Evolutionary conservation across 2,113 vertebrate species (phyloP).

Genomic region (Callospermophilus lateralis): DNA sequence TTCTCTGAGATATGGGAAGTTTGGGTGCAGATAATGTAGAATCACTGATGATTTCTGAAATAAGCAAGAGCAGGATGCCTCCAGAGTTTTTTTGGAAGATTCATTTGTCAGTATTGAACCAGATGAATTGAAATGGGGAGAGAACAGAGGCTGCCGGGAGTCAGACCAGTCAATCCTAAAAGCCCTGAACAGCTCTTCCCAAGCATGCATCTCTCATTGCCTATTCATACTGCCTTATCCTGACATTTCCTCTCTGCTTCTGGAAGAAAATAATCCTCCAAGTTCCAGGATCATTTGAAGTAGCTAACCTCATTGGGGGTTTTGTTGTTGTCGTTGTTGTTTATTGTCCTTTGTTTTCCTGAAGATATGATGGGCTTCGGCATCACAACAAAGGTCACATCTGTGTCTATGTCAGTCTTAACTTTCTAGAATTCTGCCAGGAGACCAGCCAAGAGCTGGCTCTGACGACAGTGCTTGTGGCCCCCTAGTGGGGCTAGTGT

Average conservation of each 20-base stretch:
- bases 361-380: neutral
- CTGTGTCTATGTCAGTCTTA: neutral
- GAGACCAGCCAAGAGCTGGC: neutral
- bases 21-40: neutral
- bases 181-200: neutral
- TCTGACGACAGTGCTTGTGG: constrained; percentile 34
- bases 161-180: neutral
- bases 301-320: neutral
- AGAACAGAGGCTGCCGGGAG: neutral
- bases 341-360: neutral
- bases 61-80: neutral
- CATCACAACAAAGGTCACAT: neutral
- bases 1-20: neutral
- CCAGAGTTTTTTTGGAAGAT: neutral
- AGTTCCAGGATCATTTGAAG: constrained; percentile 8
- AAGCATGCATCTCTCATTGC: neutral
- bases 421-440: constrained; percentile 55
- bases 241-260: neutral
- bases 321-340: neutral
- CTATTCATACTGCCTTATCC: neutral
- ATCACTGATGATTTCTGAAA: neutral
- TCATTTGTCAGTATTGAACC: neutral
- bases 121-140: neutral
- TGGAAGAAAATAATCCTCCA: neutral
- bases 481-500: constrained; percentile 79